Evolutionary conservation across 1,140 invertebrate genomes (phyloP), one percentile per base, ranked within the genome.

Genomic region (Aphaenogaster floridana): DNA sequence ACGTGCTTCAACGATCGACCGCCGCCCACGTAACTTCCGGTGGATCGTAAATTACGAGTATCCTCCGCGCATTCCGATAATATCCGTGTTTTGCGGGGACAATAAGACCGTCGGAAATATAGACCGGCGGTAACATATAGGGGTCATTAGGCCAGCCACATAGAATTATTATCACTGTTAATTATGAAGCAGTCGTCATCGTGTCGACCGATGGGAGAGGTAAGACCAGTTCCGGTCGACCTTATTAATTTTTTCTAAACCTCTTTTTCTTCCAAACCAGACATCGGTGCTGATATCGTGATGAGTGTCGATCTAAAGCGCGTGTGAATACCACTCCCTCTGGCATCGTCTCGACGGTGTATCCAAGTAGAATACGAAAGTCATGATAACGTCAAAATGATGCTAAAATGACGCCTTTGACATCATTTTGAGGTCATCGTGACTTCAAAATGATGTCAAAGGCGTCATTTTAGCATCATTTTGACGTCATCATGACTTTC

Each of bases 161-260:
- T 9, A 48, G 17, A 45, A 59, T 72, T 72, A 48, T 83, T 28
- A 57, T 34, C 8, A 17, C 17, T 21, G n/a, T 79, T 86, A 66
- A 86, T 86, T 86, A 86, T 86, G 48, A 79, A 66, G 15, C 74
- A 79, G 48, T 68, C 74, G 74, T 79, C 74, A 84, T 74, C 39
- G 64, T 34, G n/a, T 1, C 39, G 2, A 15, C 15, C 57, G 28
- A 8, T 13, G 0, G 13, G 15, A 9, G 39, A 5, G 59, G 11
- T 13, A 34, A 69, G 13, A 78, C 15, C 42, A 78, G 5, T 81
- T 81, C 64, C 50, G 64, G 48, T 45, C 36, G 36, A 42, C 7
- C 15, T 68, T 42, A 80, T 80, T 80, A 59, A 45, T 17, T n/a
- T 68, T 17, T 50, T 79, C 17, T 8, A 34, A 78, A 13, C 21